Base-by-base conservation (phyloP, 2,888 invertebrate genomes). In the Tetropium fuscum region DNA sequence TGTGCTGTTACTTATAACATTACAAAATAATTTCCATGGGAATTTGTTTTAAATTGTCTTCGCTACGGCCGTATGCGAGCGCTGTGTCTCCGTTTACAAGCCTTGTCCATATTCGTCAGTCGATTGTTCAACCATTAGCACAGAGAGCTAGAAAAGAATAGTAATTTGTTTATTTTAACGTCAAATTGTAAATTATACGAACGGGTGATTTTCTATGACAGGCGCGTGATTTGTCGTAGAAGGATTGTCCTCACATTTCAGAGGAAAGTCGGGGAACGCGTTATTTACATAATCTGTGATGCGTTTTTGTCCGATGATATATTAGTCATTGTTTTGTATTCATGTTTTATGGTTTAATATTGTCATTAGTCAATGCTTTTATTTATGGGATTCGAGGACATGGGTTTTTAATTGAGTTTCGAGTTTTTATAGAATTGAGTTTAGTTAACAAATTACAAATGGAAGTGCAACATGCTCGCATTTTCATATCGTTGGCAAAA, bases 1-100 rank as follows among this genome's bases (percentile, higher is more conserved):
- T 69, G 73, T 77, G 70, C 77, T 72, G 77, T 77, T 77, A 77
- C 69, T 71, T 74, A 75, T 74, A 73, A 73, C 73, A 70, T 71
- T n/a, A 69, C 68, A 63, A 68, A 68, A 70, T 71, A 67, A 73
- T 75, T 74, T 72, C 73, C 74, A 74, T 76, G 74, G 74, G 75
- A 76, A 75, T 69, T 66, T 64, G 59, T 68, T 71, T 66, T 43
- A 66, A 60, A 66, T 70, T 65, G 64, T 63, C 58, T 51, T 34
- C 34, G 11, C 6, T 13, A 34, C 15, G 7, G 34, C 34, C 15
- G 60, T 56, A 60, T 54, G 53, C 55, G 51, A 45, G 47, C 60
- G 58, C 48, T 49, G 63, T 55, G 38, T 53, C 34, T 34, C 7
- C 19, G 45, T 40, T 43, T 22, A 58, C 60, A 47, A 60, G 60